Evolutionary conservation across 1,140 invertebrate genomes (phyloP).

Genomic region (Drosophila nasuta): DNA sequence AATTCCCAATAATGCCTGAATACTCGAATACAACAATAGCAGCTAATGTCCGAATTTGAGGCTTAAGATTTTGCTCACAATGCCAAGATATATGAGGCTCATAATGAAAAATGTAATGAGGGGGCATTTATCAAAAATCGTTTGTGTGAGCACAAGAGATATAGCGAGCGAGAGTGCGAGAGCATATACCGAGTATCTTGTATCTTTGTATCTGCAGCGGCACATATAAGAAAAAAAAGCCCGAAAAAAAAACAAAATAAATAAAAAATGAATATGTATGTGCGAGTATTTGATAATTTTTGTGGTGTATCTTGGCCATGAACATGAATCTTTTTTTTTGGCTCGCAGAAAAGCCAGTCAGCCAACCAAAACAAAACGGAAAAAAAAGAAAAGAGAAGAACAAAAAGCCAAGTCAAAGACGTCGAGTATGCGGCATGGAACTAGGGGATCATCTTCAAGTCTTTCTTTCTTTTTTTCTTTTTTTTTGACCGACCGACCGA

Average conservation of each 20-base stretch:
- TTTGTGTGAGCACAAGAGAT: conserved; percentile 59
- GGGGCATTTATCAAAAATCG: conserved; percentile 74
- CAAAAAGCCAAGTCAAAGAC: conserved; percentile 34
- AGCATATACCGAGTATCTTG: conserved; percentile 53
- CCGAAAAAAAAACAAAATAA: conserved; percentile 20
- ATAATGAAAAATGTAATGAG: conserved; percentile 80
- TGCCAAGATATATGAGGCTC: conserved; percentile 63
- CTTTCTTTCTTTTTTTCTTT: background rate
- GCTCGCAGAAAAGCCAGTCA: conserved; percentile 25
- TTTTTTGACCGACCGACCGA: conserved; percentile 49
- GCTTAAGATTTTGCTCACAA: conserved; percentile 47
- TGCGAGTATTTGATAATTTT: conserved; percentile 77
- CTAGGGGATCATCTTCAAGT: conserved; percentile 68
- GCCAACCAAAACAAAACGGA: conserved; percentile 8
- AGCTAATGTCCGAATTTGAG: conserved; percentile 39
- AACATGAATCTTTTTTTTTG: conserved; percentile 76
- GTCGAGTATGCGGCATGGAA: conserved; percentile 27
- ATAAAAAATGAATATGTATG: conserved; percentile 51
- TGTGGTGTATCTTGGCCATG: conserved; percentile 68
- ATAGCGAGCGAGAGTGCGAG: background rate
- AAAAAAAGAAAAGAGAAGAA: conserved; percentile 37
- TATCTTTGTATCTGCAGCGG: conserved; percentile 67
- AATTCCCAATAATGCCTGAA: conserved; percentile 10
- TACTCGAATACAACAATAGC: background rate
- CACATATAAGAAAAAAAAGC: conserved; percentile 55